Base-by-base conservation (phyloP, 2,888 invertebrate genomes). In the Pemphredon lugubris region DNA sequence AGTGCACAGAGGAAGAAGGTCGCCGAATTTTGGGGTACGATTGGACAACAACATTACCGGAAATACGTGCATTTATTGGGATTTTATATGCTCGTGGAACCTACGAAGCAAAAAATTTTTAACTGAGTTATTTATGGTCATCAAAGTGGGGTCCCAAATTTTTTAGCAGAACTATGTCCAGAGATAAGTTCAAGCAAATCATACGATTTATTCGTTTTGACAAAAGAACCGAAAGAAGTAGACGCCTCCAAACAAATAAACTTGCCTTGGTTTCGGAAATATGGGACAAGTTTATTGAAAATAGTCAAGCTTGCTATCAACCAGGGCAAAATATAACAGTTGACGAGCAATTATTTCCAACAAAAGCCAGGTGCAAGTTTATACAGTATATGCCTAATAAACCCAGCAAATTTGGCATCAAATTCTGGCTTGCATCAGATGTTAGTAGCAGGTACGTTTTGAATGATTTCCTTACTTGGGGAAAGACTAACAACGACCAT, bases 281-380 rank as follows among this genome's bases (percentile, higher is more conserved):
- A 70, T 82, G 81, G 80, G 53, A 65, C 50, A 79, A 57, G 55
- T 55, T 63, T 11, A 63, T 63, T 67, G 61, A 18, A 79, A 48
- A 81, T 32, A 66, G 76, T 34, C 64, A 71, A 54, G 50, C 42
- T 48, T 79, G 75, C 34, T 79, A 75, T 60, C 67, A 78, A 69
- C 75, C 82, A 39, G 79, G 66, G 0, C 9, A 16, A 45, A 40
- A 67, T 67, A 60, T 75, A 45, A 82, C 75, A 30, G 42, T 81
- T 39, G 83, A 80, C 54, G 81, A 82, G 61, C 76, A 84, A 60
- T 69, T 84, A 32, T 84, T 84, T 73, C 72, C 79, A 14, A 75
- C 82, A 4, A 84, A 84, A 75, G 71, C 67, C n/a, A 69, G 84
- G 53, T 86, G 84, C 55, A 71, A 65, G 59, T 87, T 83, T 75